phyloP scores from a whole-genome alignment of 2,797 vertebrate species.

The Momotus momota region DNA sequence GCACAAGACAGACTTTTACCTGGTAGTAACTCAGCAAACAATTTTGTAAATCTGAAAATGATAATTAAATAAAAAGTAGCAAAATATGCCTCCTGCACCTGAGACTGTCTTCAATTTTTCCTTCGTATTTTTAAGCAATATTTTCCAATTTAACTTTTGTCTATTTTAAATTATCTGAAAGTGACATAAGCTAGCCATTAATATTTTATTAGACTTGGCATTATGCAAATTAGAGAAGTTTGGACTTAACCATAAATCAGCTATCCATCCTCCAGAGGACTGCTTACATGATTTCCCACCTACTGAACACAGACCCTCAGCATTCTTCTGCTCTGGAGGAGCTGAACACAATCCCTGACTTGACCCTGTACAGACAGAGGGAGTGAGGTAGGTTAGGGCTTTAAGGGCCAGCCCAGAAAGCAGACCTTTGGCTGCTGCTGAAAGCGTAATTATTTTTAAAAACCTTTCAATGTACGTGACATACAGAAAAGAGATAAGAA shows the following conservation, averaged over 20 bases:
- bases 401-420: neutral
- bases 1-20: neutral
- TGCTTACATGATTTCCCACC: neutral
- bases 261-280: neutral
- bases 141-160: conserved; percentile 8
- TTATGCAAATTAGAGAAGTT: conserved; percentile 26
- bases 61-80: neutral
- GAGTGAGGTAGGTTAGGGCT: neutral
- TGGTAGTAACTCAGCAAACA: neutral
- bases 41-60: neutral
- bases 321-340: neutral
- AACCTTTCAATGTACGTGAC: neutral
- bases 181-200: neutral
- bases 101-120: neutral
- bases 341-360: neutral
- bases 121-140: neutral
- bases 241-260: neutral
- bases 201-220: neutral
- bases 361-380: neutral
- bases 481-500: neutral
- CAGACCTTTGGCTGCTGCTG: neutral
- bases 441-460: neutral
- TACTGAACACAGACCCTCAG: neutral
- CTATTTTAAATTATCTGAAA: neutral
- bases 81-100: neutral